Percentiles rank a stretch among this genome's conserved stretches.
These are phyloP conservation scores for Mythimna ferrago DNA, from an alignment of 2,888 invertebrate genomes.

Conservation along the genomic window DNA sequence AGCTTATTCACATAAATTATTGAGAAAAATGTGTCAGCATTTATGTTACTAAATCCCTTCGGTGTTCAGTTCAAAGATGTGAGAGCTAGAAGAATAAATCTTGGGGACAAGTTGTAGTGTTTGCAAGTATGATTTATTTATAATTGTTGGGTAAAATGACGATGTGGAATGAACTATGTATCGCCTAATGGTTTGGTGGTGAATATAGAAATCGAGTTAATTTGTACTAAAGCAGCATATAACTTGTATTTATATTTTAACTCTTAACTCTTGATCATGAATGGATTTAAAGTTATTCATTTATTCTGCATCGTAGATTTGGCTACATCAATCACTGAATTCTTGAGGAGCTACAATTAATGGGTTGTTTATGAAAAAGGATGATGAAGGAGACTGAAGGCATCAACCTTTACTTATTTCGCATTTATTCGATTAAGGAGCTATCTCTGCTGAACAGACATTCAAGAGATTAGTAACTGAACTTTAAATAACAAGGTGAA, in stretches of 20 bases:
- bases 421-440: neutral
- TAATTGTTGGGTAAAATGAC: constrained; percentile 58
- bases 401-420: constrained; percentile 23
- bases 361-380: constrained; percentile 39
- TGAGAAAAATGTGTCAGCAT: constrained; percentile 76
- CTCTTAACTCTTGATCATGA: constrained; percentile 29
- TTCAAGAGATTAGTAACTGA: neutral
- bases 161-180: constrained; percentile 46
- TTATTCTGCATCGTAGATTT: constrained; percentile 49
- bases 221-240: constrained; percentile 39
- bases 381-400: constrained; percentile 19
- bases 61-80: constrained; percentile 66
- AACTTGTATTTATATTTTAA: constrained; percentile 40
- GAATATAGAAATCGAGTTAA: constrained; percentile 46
- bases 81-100: constrained; percentile 61
- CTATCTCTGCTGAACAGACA: neutral
- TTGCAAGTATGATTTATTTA: constrained; percentile 59
- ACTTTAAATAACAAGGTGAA: neutral
- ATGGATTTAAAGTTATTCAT: constrained; percentile 41
- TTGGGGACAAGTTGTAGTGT: constrained; percentile 64
- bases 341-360: constrained; percentile 44
- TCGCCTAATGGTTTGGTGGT: constrained; percentile 53
- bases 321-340: constrained; percentile 51
- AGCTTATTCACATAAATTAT: constrained; percentile 75
- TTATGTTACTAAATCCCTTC: constrained; percentile 70